Base-by-base conservation (phyloP, 2,888 invertebrate species). In the Clusia tigrina region DNA sequence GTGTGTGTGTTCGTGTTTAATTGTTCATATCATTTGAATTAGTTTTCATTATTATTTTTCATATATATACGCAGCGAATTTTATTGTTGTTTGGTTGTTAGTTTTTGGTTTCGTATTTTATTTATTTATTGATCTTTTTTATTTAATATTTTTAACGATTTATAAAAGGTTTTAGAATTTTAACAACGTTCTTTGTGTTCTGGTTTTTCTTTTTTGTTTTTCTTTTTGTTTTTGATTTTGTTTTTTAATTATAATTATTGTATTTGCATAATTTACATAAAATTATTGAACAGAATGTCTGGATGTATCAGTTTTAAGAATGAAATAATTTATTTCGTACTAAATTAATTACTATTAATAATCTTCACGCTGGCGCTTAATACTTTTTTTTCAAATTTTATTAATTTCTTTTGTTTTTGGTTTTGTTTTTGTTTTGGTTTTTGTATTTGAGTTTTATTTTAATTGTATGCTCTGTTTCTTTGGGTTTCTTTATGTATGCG, bases 151-250 rank as follows among this genome's bases (percentile, higher is more conserved):
- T 78, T 78, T 79, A 79, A 79, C 79, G 78, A 76, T 79, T 79
- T 79, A 79, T 79, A 79, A 77, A 79, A 78, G 74, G 72, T 78
- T 72, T 78, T 78, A 78, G 78, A 79, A 78, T 81, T 72, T 75
- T 79, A 81, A 80, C 80, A 80, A 77, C 74, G 62, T 76, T 62
- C 26, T 42, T 25, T 54, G 22, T 56, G 58, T 58, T 69, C 55
- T 62, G 24, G 66, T 62, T 52, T 64, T 66, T 60, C 42, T 57
- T 61, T 55, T 37, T 22, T 42, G 20, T 52, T 52, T 52, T 18
- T 69, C 60, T 70, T 70, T 61, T 37, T 48, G 26, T 65, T 60
- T 60, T 37, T 32, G 37, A 52, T 38, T 37, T 38, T 51, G 60
- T 61, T 62, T 58, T 56, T 58, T 55, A 66, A 65, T 63, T 65